These are phyloP conservation scores for Alviniconcha strummeri DNA, from an alignment of 2,888 invertebrate genomes.

Conservation along the genomic window DNA sequence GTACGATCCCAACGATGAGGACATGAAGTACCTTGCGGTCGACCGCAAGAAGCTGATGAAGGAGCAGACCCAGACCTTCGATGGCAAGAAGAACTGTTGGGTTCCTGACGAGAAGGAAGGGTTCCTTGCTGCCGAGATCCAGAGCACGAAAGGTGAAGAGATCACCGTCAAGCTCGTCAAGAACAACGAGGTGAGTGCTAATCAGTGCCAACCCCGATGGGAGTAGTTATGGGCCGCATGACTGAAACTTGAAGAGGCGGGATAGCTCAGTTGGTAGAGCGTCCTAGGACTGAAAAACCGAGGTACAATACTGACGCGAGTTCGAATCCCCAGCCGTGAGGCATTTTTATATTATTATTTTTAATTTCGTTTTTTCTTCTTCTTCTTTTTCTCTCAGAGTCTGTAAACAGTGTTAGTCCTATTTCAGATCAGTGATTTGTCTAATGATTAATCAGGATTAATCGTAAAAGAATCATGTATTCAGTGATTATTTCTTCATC, in stretches of 20 bases:
- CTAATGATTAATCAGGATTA: too few relatives aligned
- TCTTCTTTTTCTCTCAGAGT: neutral
- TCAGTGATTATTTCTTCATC: neutral
- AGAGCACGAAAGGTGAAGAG: slow-evolving; percentile 98
- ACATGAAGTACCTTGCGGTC: slow-evolving; percentile 69
- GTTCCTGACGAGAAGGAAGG: slow-evolving; percentile 98
- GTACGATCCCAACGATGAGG: slow-evolving; percentile 62
- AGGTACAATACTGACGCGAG: too few relatives aligned
- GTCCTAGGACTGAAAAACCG: too few relatives aligned
- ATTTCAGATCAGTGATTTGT: too few relatives aligned
- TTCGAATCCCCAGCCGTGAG: too few relatives aligned
- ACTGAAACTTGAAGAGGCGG: too few relatives aligned
- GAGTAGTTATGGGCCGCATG: neutral
- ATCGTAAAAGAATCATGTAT: too few relatives aligned
- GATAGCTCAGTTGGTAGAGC: too few relatives aligned
- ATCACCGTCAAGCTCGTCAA: slow-evolving; percentile 93
- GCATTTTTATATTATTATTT: neutral
- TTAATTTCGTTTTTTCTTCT: neutral
- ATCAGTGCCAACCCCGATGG: neutral
- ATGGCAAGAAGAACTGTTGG: slow-evolving; percentile 97
- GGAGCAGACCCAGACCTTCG: slow-evolving; percentile 67
- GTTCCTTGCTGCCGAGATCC: slow-evolving; percentile 97
- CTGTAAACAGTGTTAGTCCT: too few relatives aligned
- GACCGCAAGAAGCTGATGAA: slow-evolving; percentile 70
- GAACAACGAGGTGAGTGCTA: slow-evolving; percentile 54